Evolutionary conservation across 2,113 vertebrate genomes (phyloP), one percentile per base, ranked within the genome.

Genomic region (Lampris incognitus): DNA sequence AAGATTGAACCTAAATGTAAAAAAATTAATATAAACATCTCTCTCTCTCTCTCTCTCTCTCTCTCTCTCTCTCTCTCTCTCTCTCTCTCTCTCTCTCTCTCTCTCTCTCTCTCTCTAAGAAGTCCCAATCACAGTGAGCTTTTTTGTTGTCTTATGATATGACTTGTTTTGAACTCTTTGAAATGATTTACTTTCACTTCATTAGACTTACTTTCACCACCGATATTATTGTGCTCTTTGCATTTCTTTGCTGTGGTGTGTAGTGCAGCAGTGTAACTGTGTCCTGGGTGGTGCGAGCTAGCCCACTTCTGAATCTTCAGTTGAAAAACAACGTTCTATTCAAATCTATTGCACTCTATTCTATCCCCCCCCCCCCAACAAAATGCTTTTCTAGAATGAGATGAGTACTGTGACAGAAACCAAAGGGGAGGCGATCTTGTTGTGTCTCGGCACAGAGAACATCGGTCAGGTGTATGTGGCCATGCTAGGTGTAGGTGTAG

Each of bases 401-500:
- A 64, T 24, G 11, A 54, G 24, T 59, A 39, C 1, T 5, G 62
- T 72, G 58, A 68, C 41, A 42, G 48, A 11, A 63, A 59, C 0
- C 6, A 44, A 46, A 69, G 44, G 24, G 24, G 5, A 8, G 68
- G 38, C 41, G 48, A 9, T 24, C 48, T 50, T 67, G 72, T 55
- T 78, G 51, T 59, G 78, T 55, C 54, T 66, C 11, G 74, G 52
- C 39, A 74, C n/a, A 40, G 39, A 54, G 51, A 72, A 50, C 13
- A 37, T 66, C 48, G 36, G 60, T 65, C 54, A 46, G 56, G 60
- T 54, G 62, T 69, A 74, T 68, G 62, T 1, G 1, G 49, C 6
- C 80, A 87, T 87, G 82, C 86, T 69, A 24, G 24, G 24, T 57
- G 10, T 46, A 60, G 49, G 72, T 66, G 61, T 69, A 41, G 41